phyloP scores from a whole-genome alignment of 2,797 vertebrate genomes.

The Zalophus californianus region DNA sequence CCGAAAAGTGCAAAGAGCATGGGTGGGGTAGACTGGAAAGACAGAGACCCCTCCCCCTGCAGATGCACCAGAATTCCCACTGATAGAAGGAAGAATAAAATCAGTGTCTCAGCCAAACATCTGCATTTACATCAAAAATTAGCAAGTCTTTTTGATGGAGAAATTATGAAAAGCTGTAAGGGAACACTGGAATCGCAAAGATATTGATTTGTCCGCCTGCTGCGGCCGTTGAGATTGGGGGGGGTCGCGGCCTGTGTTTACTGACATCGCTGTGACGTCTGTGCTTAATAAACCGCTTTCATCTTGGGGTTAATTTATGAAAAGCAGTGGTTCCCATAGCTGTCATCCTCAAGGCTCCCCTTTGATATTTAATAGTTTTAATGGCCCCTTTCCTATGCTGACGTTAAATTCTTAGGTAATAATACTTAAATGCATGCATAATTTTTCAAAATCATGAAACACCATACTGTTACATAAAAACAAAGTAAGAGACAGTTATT shows the following conservation, averaged over 20 bases:
- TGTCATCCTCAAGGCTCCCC: neutral
- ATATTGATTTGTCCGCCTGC: neutral
- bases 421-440: neutral
- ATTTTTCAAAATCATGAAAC: neutral
- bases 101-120: neutral
- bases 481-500: neutral
- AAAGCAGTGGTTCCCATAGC: neutral
- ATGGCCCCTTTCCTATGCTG: neutral
- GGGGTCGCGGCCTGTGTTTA: neutral
- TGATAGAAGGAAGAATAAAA: neutral
- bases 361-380: neutral
- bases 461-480: neutral
- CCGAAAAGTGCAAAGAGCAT: neutral
- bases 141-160: neutral
- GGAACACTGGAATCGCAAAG: no score
- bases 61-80: neutral
- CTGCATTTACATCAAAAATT: neutral
- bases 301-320: neutral
- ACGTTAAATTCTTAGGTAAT: neutral
- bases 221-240: neutral
- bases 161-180: neutral
- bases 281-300: neutral
- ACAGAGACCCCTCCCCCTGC: neutral
- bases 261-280: neutral
- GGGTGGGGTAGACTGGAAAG: no score